Evolutionary conservation across 2,113 vertebrate genomes (phyloP).

Genomic region (Carlito syrichta): DNA sequence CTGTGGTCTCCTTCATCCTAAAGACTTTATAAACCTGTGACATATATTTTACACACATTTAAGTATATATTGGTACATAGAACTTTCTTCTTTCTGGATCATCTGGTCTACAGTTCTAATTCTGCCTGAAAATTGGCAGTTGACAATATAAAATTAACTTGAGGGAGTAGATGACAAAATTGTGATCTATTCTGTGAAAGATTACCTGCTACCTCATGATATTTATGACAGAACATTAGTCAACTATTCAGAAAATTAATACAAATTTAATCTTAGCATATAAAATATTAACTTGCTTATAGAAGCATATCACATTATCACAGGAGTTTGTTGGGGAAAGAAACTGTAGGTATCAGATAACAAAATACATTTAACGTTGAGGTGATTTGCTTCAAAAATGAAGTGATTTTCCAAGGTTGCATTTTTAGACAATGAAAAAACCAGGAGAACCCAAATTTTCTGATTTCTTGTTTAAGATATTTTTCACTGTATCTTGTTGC

Average conservation of each 20-base stretch:
- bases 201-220: background rate
- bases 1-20: background rate
- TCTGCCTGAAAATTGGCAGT: background rate
- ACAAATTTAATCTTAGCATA: background rate
- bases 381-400: background rate
- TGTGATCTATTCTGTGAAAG: background rate
- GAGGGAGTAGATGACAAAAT: background rate
- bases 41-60: background rate
- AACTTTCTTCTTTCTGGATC: background rate
- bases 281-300: background rate
- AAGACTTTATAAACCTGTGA: background rate
- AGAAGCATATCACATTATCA: background rate
- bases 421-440: background rate
- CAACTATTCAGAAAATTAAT: background rate
- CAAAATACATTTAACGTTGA: background rate
- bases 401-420: background rate
- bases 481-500: background rate
- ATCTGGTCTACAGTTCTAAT: background rate
- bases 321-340: background rate
- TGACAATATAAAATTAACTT: background rate
- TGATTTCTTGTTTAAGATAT: background rate
- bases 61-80: background rate
- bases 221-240: background rate
- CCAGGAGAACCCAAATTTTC: background rate
- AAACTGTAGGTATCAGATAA: background rate